Evolutionary conservation across 2,888 invertebrate genomes (phyloP), one percentile per base, ranked within the genome.

Genomic region (Sarcophaga variegata): DNA sequence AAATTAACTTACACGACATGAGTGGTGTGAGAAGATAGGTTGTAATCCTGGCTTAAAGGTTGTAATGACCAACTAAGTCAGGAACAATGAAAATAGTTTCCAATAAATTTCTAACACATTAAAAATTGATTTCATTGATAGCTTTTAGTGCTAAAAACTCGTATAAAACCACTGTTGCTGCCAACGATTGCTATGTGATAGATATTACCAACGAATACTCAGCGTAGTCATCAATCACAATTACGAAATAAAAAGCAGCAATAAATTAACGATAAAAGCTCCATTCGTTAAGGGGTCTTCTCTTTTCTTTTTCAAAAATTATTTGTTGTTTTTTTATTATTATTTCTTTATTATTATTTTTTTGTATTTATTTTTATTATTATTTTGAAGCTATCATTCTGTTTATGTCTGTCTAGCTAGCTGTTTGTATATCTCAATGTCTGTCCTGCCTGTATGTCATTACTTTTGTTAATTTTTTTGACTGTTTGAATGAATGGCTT

Each of bases 191-290:
- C 47, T 76, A 77, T 77, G 85, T 69, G 8, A 81, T 89, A 89
- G 89, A 90, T 87, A 90, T 90, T 91, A 90, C 91, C 90, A 90
- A 84, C 81, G 83, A 75, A 84, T 87, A 87, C 83, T 87, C 83
- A 87, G 81, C 71, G 90, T 89, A 90, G 90, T 91, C 92, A 92
- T 92, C 92, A 92, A 92, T 92, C 92, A 92, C 91, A 92, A 92
- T 92, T 92, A 92, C 91, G 91, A 91, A 92, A 91, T 90, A 90
- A 90, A 90, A 90, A 89, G 90, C 89, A 89, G 90, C 91, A 90
- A 92, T 92, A 92, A 92, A 91, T 91, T 90, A 90, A 90, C 89
- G 90, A 89, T 90, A 91, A 91, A 91, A 92, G 91, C 91, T 90
- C 90, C 90, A 90, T 89, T 90, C 87, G 83, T 81, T 78, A 79